Base-by-base conservation (phyloP, 2,113 vertebrate species). In the Calyptomena viridis region DNA sequence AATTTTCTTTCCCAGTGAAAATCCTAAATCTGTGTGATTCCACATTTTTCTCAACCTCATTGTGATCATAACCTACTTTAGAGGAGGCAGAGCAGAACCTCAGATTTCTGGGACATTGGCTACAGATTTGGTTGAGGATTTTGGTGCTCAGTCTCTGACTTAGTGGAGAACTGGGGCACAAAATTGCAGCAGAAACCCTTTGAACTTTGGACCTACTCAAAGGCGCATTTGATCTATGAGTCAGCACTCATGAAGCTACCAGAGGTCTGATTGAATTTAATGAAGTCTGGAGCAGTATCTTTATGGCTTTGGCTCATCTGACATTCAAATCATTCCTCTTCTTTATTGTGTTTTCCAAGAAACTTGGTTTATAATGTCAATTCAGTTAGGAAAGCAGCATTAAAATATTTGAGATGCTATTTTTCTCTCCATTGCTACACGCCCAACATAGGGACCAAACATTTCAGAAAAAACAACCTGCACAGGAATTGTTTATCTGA, bases 221-320 rank as follows among this genome's bases (percentile, higher is more conserved):
- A 95, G 8, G 14, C 22, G 64, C 33, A 33, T 75, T 83, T 88
- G n/a, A 60, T 90, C 79, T 67, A 1, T 90, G 84, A 94, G 72
- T 71, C 78, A 96, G 67, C 56, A 42, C 24, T 91, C 47, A 10
- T 13, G 59, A 90, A 85, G 44, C 64, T 59, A 71, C 81, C 0
- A 0, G 64, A 83, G 33, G 20, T 49, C 74, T 92, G 93, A 75
- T 28, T 92, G 74, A 87, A 92, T 95, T 94, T 89, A 89, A 75
- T 91, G 87, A 91, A 84, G 77, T 87, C 87, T 95, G 95, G 84
- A 89, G 53, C 35, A 20, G 66, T 81, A 84, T 92, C 73, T 95
- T 92, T 92, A 78, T 76, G 84, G 22, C 66, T 93, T 87, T 2
- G 5, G n/a, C 58, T 97, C 69, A 78, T 94, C 73, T 91, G 64